phyloP scores from a whole-genome alignment of 2,797 vertebrate genomes.

The Darevskia nairensis region DNA sequence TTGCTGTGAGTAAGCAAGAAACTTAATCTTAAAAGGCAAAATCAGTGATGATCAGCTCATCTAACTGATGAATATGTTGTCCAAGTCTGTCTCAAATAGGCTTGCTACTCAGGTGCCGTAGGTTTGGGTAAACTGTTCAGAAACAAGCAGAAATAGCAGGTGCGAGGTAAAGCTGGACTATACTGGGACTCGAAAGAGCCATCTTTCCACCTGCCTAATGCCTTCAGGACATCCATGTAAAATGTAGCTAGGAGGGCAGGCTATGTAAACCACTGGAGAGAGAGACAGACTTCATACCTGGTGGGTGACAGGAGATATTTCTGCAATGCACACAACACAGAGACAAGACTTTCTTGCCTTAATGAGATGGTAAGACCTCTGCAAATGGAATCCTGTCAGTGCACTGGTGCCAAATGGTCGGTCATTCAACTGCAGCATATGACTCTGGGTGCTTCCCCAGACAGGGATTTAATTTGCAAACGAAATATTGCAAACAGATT shows the following conservation, averaged over 20 bases:
- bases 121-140: constrained; percentile 64
- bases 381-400: neutral
- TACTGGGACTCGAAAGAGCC: neutral
- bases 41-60: neutral
- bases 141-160: neutral
- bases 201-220: neutral
- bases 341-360: neutral
- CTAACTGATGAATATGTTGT: neutral
- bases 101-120: neutral
- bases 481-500: too few relatives aligned
- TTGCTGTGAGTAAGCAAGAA: neutral
- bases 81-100: neutral
- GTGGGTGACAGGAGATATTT: neutral
- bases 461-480: too few relatives aligned
- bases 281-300: neutral
- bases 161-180: neutral
- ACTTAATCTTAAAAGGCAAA: neutral
- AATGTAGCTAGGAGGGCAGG: too few relatives aligned
- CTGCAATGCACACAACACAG: neutral
- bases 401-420: neutral
- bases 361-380: neutral
- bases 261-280: neutral
- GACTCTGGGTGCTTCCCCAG: too few relatives aligned
- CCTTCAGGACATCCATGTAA: neutral
- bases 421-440: neutral